Evolutionary conservation across 2,888 invertebrate species (phyloP).

Genomic region (Alloscopus bannaensis): DNA sequence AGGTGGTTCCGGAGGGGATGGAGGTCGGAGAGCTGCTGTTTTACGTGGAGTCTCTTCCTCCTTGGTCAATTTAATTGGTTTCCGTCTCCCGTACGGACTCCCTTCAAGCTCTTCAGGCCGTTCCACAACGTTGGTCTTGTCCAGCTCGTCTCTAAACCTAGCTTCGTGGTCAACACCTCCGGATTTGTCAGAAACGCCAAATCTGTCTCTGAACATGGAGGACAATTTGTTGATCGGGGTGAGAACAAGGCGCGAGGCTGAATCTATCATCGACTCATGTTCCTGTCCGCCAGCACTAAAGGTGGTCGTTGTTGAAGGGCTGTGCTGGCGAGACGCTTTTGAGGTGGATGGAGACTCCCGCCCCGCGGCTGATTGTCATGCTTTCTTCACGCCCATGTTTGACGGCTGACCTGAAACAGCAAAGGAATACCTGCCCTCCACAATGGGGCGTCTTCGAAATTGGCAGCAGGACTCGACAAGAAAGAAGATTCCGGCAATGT

Average conservation of each 20-base stretch:
- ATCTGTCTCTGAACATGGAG: constrained; percentile 44
- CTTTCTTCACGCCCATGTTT: constrained; percentile 46
- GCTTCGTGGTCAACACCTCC: constrained; percentile 4
- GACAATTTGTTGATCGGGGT: constrained; percentile 47
- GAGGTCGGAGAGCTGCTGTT: constrained; percentile 28
- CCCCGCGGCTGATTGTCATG: constrained; percentile 71
- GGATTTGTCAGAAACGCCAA: constrained; percentile 22
- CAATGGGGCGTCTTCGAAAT: constrained; percentile 30
- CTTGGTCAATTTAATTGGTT: neutral
- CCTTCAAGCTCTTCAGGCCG: constrained; percentile 43
- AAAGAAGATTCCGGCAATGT: constrained; percentile 86
- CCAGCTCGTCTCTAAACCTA: constrained; percentile 23
- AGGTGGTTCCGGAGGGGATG: constrained; percentile 48
- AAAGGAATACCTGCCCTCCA: constrained; percentile 53
- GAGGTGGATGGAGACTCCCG: constrained; percentile 21
- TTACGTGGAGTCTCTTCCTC: neutral
- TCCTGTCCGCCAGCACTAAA: constrained; percentile 38
- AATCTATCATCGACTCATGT: constrained; percentile 27
- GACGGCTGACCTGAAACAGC: constrained; percentile 22
- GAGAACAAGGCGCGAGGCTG: constrained; percentile 58
- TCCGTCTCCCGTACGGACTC: constrained; percentile 52
- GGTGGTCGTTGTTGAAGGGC: constrained; percentile 42
- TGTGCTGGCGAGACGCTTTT: constrained; percentile 45
- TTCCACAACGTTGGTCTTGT: constrained; percentile 13
- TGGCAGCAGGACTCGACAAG: constrained; percentile 88